Evolutionary conservation across 2,888 invertebrate genomes (phyloP).

Genomic region (Diplolepis rosae): DNA sequence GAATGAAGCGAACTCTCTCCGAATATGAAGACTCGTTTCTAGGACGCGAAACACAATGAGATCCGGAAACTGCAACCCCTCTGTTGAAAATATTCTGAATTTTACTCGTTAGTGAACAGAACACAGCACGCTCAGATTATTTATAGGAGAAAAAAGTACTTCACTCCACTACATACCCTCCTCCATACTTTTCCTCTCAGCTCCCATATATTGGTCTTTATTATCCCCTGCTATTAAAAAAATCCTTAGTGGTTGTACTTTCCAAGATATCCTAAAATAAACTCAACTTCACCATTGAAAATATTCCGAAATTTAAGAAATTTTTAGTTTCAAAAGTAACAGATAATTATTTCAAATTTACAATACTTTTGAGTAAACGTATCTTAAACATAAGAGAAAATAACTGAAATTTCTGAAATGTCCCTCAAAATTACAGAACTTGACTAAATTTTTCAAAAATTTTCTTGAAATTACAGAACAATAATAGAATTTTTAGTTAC

Average conservation of each 20-base stretch:
- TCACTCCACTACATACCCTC: background rate
- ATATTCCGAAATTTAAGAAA: too few relatives aligned
- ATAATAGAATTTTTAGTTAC: too few relatives aligned
- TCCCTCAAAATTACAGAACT: too few relatives aligned
- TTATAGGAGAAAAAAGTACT: background rate
- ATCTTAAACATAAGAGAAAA: too few relatives aligned
- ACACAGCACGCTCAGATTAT: background rate
- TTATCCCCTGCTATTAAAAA: background rate
- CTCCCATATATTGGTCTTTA: background rate
- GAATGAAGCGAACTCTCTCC: conserved; percentile 43
- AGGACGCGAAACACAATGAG: background rate
- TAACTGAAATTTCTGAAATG: too few relatives aligned
- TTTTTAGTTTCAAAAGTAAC: too few relatives aligned
- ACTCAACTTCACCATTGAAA: too few relatives aligned
- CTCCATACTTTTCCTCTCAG: background rate
- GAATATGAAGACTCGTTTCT: conserved; percentile 43
- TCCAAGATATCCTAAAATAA: too few relatives aligned
- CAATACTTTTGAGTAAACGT: too few relatives aligned
- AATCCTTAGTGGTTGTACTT: background rate
- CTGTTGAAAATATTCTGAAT: background rate
- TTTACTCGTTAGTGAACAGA: background rate
- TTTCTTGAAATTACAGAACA: too few relatives aligned
- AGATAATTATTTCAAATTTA: too few relatives aligned
- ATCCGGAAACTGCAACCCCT: background rate
- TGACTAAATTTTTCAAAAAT: too few relatives aligned